Conservation (phyloP, 2,797 vertebrate species). For the Bovichtus variegatus region DNA sequence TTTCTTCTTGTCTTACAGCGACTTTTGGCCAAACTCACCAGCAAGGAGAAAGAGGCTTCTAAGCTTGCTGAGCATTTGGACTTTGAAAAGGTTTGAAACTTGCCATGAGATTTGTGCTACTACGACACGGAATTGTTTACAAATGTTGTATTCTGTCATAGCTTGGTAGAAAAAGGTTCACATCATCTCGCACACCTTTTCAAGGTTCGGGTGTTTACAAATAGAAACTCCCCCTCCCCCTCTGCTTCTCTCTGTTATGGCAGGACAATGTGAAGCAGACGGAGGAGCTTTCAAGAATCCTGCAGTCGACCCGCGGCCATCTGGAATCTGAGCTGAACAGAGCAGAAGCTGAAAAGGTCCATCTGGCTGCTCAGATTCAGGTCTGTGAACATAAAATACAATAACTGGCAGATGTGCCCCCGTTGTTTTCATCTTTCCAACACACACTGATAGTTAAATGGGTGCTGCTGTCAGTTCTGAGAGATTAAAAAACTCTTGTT, state of each 20-base stretch:
- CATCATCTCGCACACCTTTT: background rate
- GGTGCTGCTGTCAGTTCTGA: no score
- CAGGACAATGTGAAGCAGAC: slow-evolving; percentile 88
- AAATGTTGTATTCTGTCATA: background rate
- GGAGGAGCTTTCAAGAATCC: slow-evolving; percentile 85
- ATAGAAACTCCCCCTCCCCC: background rate
- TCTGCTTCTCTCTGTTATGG: background rate
- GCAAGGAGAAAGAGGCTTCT: slow-evolving; percentile 87
- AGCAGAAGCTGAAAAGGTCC: slow-evolving; percentile 88
- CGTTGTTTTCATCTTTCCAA: background rate
- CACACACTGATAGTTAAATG: background rate
- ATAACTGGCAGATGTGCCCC: background rate
- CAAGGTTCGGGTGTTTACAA: background rate
- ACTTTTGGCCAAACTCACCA: slow-evolving; percentile 86
- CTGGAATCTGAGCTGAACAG: slow-evolving; percentile 87
- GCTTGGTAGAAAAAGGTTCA: background rate
- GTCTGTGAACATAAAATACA: slow-evolving; percentile 65
- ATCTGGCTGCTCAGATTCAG: slow-evolving; percentile 84
- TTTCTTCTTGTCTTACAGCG: slow-evolving; percentile 76
- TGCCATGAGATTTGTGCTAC: background rate
- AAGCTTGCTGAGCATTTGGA: slow-evolving; percentile 86
- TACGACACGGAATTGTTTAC: background rate
- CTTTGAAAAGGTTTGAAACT: slow-evolving; percentile 88
- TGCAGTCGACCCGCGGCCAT: slow-evolving; percentile 86
- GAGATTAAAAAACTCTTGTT: background rate